phyloP scores from a whole-genome alignment of 1,140 invertebrate genomes.

The Lutraria rhynchaena region DNA sequence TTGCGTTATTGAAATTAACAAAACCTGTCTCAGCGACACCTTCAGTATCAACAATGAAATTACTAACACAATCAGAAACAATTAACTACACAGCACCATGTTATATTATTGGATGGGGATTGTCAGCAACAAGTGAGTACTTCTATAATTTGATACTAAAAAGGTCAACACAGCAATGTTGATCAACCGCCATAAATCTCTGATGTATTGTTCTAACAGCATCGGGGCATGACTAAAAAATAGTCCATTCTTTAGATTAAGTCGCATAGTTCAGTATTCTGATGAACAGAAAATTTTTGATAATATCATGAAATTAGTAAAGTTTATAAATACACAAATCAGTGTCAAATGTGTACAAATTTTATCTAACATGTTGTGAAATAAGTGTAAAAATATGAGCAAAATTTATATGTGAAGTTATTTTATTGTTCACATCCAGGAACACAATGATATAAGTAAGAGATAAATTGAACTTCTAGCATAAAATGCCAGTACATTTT shows the following conservation, averaged over 20 bases:
- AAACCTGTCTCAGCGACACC: background rate
- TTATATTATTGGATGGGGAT: conserved; percentile 36
- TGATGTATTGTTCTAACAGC: background rate
- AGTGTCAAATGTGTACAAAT: too few species aligned
- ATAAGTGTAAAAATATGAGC: too few species aligned
- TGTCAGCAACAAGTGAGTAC: conserved; percentile 16
- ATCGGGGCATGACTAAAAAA: background rate
- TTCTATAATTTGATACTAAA: background rate
- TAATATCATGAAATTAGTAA: background rate
- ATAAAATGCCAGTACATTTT: too few species aligned
- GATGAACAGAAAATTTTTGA: background rate
- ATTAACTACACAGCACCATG: background rate
- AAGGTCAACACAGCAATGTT: too few species aligned
- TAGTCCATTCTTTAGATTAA: background rate
- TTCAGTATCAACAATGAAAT: background rate
- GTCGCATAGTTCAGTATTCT: background rate
- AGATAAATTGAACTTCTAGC: too few species aligned
- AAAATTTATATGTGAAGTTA: too few species aligned
- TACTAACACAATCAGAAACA: background rate
- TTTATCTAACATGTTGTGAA: too few species aligned
- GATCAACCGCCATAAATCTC: background rate
- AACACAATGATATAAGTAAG: too few species aligned
- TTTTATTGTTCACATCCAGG: too few species aligned
- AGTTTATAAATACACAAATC: too few species aligned
- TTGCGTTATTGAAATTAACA: conserved; percentile 20